Evolutionary conservation across 2,888 invertebrate genomes (phyloP).

Genomic region (Stenolophus ochropezus): DNA sequence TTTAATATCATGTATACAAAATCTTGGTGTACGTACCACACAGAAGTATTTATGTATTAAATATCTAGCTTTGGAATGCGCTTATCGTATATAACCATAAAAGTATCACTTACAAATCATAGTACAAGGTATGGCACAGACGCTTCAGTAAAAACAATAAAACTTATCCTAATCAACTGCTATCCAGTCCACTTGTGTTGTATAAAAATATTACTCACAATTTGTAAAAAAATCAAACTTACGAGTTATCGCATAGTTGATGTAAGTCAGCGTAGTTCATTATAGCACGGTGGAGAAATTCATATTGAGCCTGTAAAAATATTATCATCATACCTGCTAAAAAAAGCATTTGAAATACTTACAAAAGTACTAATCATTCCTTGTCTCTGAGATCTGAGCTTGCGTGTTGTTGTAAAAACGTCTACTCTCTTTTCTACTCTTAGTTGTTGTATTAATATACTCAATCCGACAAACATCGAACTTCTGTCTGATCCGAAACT

Average conservation of each 20-base stretch:
- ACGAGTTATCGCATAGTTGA: slow-evolving; percentile 79
- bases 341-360: too few species aligned
- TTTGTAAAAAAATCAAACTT: slow-evolving; percentile 62
- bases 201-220: slow-evolving; percentile 61
- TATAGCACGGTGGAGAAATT: slow-evolving; percentile 94
- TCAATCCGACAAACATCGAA: slow-evolving; percentile 91
- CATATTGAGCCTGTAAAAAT: slow-evolving; percentile 93
- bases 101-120: slow-evolving; percentile 51
- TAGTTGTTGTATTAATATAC: slow-evolving; percentile 89
- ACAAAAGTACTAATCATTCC: slow-evolving; percentile 90
- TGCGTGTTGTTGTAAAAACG: slow-evolving; percentile 88
- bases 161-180: slow-evolving; percentile 56
- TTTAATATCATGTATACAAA: slow-evolving; percentile 51
- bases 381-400: slow-evolving; percentile 88
- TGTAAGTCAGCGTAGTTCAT: slow-evolving; percentile 92
- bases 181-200: slow-evolving; percentile 47
- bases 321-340: too few species aligned
- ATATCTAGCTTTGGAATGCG: slow-evolving; percentile 57
- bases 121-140: slow-evolving; percentile 55
- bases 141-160: slow-evolving; percentile 44
- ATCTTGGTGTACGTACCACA: slow-evolving; percentile 45
- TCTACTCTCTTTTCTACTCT: slow-evolving; percentile 90
- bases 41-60: slow-evolving; percentile 49
- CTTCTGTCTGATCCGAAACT: slow-evolving; percentile 91
- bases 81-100: slow-evolving; percentile 54